Conservation (phyloP, 2,113 vertebrate genomes). For the Entelurus aequoreus region DNA sequence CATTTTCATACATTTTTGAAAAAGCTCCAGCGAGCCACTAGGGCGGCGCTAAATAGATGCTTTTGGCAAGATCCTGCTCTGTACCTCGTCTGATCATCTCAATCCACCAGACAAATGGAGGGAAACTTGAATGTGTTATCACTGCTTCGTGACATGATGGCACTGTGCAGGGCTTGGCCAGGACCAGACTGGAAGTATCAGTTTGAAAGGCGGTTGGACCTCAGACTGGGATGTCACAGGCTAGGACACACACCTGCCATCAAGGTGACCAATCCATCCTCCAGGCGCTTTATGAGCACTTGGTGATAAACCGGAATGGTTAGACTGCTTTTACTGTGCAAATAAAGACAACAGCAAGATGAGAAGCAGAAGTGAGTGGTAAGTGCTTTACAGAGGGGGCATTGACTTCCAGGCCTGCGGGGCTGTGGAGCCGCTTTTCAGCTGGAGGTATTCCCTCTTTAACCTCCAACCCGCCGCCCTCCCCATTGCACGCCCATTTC, state of each 20-base stretch:
- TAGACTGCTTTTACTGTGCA: slow-evolving; percentile 48
- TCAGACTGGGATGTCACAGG: slow-evolving; percentile 42
- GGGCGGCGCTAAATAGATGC: too few species aligned
- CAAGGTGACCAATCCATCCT: slow-evolving; percentile 54
- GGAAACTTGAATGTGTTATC: slow-evolving; percentile 59
- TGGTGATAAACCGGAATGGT: slow-evolving; percentile 54
- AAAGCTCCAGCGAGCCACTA: too few species aligned
- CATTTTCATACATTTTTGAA: too few species aligned
- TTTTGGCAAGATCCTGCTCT: too few species aligned
- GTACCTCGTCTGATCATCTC: too few species aligned
- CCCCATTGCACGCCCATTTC: slow-evolving; percentile 35
- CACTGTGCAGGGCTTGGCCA: slow-evolving; percentile 35
- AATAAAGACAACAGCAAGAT: slow-evolving; percentile 63
- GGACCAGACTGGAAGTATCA: slow-evolving; percentile 18
- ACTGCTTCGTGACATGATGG: slow-evolving; percentile 40
- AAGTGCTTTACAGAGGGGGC: slow-evolving; percentile 66
- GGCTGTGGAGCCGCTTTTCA: slow-evolving; percentile 42
- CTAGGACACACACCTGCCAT: slow-evolving; percentile 26
- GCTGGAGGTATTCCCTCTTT: slow-evolving; percentile 43
- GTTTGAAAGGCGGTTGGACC: slow-evolving; percentile 12
- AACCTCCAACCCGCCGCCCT: slow-evolving; percentile 31
- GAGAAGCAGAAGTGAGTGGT: slow-evolving; percentile 60
- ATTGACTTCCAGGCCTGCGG: slow-evolving; percentile 57
- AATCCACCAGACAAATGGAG: too few species aligned
- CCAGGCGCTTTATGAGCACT: slow-evolving; percentile 57